Base-by-base conservation (phyloP, 2,797 vertebrate species). In the Phoeniculus purpureus region DNA sequence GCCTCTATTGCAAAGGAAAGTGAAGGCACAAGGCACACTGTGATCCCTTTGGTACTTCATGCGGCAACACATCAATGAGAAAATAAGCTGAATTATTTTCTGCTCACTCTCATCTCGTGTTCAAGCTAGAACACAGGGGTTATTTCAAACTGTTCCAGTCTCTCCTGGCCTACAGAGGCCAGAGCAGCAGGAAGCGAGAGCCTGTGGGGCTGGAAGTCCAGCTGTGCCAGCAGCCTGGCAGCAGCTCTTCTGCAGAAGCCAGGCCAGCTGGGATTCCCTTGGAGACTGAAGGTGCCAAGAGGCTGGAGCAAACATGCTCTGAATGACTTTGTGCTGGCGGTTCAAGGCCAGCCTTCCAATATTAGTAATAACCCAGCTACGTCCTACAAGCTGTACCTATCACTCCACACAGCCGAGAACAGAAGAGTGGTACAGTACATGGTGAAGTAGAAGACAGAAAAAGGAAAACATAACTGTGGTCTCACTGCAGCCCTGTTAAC, bases 141-240 rank as follows among this genome's bases (percentile, higher is more conserved):
- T 48, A 56, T 9, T 74, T 45, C 94, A 58, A 37, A 37, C 15
- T n/a, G 26, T 0, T 27, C 4, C 81, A 40, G 70, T 14, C 23
- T n/a, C 20, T 31, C 67, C 81, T 10, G 54, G 71, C 91, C 91
- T 75, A 72, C 88, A 90, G 94, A 71, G 90, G 93, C 94, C 93
- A 80, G 54, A 66, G 37, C 48, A 48, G 59, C 84, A 91, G 81
- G 78, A 25, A 45, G 65, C 67, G 26, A 25, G 3, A 58, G 85
- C 37, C 40, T 4, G 6, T 1, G 0, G 61, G 34, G 62, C 43
- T 3, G 59, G 65, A 9, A 40, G 22, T 7, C 81, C 68, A n/a
- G 89, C 79, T 18, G 45, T 60, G 89, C 64, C 89, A 78, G 82
- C 4, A 14, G 70, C 61, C 75, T 70, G 79, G 87, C 76, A 78